phyloP scores from a whole-genome alignment of 2,797 vertebrate genomes.

The Catostomus latipinnis region DNA sequence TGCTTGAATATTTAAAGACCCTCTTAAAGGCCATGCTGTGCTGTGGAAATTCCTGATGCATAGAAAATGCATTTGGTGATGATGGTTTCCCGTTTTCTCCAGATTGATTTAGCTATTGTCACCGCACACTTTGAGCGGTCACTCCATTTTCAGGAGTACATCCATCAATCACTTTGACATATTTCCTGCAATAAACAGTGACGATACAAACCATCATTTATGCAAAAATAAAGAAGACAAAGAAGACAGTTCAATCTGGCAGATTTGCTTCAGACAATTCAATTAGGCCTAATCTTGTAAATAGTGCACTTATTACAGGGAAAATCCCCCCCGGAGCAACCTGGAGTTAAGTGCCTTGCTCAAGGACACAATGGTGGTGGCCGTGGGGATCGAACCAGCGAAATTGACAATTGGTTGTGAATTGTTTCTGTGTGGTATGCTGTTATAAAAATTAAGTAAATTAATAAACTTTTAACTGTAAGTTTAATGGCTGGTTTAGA shows the following conservation, averaged over 20 bases:
- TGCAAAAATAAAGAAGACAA: conserved; percentile 7
- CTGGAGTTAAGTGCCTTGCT: too few relatives aligned
- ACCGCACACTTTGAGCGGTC: conserved; percentile 12
- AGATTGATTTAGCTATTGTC: conserved; percentile 22
- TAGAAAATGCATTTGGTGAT: not conserved
- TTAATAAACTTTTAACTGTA: too few relatives aligned
- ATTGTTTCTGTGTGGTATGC: not conserved
- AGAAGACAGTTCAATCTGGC: conserved; percentile 35
- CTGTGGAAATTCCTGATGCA: conserved; percentile 8
- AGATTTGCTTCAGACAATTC: conserved; percentile 14
- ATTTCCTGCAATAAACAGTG: conserved; percentile 41
- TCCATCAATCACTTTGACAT: conserved; percentile 51
- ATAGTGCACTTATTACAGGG: too few relatives aligned
- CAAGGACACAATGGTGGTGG: too few relatives aligned
- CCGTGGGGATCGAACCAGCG: too few relatives aligned
- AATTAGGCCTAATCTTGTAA: not conserved
- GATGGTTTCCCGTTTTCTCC: not conserved
- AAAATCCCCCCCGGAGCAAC: too few relatives aligned
- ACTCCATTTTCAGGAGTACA: conserved; percentile 20
- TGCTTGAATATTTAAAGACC: conserved; percentile 7
- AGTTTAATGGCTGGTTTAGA: too few relatives aligned
- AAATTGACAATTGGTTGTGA: too few relatives aligned
- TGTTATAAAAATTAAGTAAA: too few relatives aligned
- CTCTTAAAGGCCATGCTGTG: not conserved
- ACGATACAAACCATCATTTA: conserved; percentile 35